Evolutionary conservation across 2,113 vertebrate genomes (phyloP).

Genomic region (Callipepla californica): DNA sequence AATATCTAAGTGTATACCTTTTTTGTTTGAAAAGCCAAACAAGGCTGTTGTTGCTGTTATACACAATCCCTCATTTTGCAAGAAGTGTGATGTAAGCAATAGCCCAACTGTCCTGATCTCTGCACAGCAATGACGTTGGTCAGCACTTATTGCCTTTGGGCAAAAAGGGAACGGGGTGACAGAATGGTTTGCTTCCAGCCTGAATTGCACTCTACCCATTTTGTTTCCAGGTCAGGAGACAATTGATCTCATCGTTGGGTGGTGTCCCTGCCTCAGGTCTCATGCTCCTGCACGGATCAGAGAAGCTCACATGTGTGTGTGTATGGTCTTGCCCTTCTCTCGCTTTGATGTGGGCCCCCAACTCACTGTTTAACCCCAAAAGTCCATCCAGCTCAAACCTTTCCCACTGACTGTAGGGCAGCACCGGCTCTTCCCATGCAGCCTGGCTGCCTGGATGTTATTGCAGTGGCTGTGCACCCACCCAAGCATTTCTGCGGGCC

Average conservation of each 20-base stretch:
- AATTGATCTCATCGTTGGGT: background rate
- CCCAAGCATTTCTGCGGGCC: constrained; percentile 61
- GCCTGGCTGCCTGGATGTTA: constrained; percentile 41
- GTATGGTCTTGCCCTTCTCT: background rate
- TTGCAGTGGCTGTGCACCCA: constrained; percentile 73
- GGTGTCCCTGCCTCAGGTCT: background rate
- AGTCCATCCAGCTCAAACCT: background rate
- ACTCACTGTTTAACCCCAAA: background rate
- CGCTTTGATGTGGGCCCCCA: background rate
- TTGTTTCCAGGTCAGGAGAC: constrained; percentile 28
- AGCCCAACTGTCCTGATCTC: background rate
- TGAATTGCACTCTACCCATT: background rate
- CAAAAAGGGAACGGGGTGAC: background rate
- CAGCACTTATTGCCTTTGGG: background rate
- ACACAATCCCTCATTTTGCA: background rate
- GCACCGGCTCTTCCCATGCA: constrained; percentile 55
- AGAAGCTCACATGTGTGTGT: background rate
- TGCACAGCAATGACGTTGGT: background rate
- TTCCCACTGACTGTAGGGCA: background rate
- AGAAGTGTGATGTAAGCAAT: background rate
- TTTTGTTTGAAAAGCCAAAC: no score
- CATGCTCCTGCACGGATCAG: background rate
- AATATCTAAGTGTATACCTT: no score
- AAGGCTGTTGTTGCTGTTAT: background rate
- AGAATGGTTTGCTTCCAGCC: background rate